These are phyloP conservation scores for Trachelus tabidus DNA, from an alignment of 2,888 invertebrate species.

Conservation along the genomic window DNA sequence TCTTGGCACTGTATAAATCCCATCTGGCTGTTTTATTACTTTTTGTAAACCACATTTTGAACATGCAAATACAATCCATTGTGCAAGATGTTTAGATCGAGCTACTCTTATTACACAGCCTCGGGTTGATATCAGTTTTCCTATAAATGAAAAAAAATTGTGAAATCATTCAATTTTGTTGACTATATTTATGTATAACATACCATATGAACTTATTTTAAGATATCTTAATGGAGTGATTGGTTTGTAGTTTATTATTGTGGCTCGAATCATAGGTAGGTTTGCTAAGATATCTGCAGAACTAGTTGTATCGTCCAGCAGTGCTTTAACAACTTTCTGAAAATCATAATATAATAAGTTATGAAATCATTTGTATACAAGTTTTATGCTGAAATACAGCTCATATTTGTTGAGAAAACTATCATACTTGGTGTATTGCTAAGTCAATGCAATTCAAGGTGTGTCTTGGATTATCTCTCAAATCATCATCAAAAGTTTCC, in stretches of 20 bases:
- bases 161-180: conserved; percentile 10
- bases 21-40: conserved; percentile 69
- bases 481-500: conserved; percentile 74
- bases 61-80: conserved; percentile 84
- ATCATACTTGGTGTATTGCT: conserved; percentile 80
- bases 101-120: conserved; percentile 89
- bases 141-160: conserved; percentile 62
- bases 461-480: conserved; percentile 75
- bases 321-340: conserved; percentile 45
- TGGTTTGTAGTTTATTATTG: conserved; percentile 75
- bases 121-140: conserved; percentile 81
- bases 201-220: conserved; percentile 80
- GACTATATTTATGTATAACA: conserved; percentile 41
- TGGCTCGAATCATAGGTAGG: conserved; percentile 68
- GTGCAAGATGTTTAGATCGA: conserved; percentile 78
- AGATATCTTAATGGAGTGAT: conserved; percentile 76
- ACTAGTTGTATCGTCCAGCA: conserved; percentile 63
- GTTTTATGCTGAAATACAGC: background rate
- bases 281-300: conserved; percentile 49
- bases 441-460: conserved; percentile 79
- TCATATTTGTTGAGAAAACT: background rate
- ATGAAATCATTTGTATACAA: background rate
- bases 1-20: conserved; percentile 71
- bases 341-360: conserved; percentile 10
- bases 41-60: conserved; percentile 70